phyloP scores from a whole-genome alignment of 2,797 vertebrate genomes.

The Phoxinus dragarum region DNA sequence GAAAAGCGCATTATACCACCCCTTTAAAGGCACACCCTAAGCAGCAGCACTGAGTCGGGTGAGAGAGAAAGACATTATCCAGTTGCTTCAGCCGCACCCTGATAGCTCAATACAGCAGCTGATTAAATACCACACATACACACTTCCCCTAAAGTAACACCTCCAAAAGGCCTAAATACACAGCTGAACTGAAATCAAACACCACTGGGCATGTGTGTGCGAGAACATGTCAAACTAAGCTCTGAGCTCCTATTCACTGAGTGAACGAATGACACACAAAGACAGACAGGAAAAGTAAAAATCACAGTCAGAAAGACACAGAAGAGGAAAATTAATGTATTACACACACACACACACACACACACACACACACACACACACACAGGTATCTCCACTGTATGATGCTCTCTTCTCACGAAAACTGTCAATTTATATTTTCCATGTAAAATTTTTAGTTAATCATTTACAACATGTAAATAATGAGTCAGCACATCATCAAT shows the following conservation, averaged over 20 bases:
- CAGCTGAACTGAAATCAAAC: slow-evolving; percentile 30
- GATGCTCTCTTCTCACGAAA: background rate
- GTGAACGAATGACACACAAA: slow-evolving; percentile 14
- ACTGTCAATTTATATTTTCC: background rate
- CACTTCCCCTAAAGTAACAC: slow-evolving; percentile 33
- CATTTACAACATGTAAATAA: too few relatives aligned
- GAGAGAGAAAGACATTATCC: slow-evolving; percentile 6
- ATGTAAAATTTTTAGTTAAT: background rate
- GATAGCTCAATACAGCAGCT: slow-evolving; percentile 47
- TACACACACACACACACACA: too few relatives aligned
- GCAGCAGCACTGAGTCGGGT: slow-evolving; percentile 10
- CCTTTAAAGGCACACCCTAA: slow-evolving; percentile 6
- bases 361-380: too few relatives aligned
- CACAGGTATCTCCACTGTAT: background rate
- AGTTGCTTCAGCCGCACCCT: slow-evolving; percentile 54
- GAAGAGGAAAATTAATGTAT: background rate
- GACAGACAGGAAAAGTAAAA: background rate
- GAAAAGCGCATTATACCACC: too few relatives aligned
- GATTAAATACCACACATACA: slow-evolving; percentile 48
- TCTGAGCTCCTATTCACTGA: background rate
- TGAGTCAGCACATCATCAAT: too few relatives aligned
- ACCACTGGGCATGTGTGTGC: slow-evolving; percentile 3
- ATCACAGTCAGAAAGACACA: background rate
- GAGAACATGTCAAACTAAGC: background rate
- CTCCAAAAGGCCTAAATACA: slow-evolving; percentile 42